A percentile compares a stretch with the other conserved stretches of the same genome.
These are phyloP conservation scores for Tragopan temminckii DNA, from an alignment of 2,797 vertebrate species.

Conservation along the genomic window DNA sequence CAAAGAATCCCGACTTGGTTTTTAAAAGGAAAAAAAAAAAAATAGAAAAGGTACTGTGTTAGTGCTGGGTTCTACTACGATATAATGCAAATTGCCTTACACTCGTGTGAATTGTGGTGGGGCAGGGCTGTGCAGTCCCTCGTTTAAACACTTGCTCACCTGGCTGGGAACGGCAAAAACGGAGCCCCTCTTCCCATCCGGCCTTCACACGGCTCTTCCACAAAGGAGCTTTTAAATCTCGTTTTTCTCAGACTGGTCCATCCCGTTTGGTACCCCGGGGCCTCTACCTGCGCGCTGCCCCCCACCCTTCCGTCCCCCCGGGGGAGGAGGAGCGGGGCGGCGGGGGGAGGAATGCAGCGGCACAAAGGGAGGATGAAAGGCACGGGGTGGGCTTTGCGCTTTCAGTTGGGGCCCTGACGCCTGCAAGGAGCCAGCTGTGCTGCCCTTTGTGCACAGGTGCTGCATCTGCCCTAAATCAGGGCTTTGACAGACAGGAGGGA, in stretches of 20 bases:
- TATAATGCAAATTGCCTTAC: background rate
- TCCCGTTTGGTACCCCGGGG: accelerated
- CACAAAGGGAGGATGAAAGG: background rate
- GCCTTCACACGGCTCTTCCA: accelerated
- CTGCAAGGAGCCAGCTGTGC: background rate
- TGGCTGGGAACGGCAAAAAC: background rate
- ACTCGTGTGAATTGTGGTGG: background rate
- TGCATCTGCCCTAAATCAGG: background rate
- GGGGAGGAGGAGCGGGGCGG: background rate
- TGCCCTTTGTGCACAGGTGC: background rate
- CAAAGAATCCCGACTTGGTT: background rate
- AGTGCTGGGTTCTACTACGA: background rate
- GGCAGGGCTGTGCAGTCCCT: background rate
- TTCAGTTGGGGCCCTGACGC: background rate
- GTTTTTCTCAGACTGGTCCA: too few relatives aligned
- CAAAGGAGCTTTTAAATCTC: accelerated
- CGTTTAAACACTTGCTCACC: background rate
- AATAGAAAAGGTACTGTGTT: background rate
- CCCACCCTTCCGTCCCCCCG: background rate
- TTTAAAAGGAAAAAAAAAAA: background rate
- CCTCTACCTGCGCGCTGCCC: accelerated
- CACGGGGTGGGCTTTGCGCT: too few relatives aligned
- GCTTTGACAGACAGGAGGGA: background rate
- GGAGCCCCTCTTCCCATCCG: background rate
- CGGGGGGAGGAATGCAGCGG: too few relatives aligned